Evolutionary conservation across 92 coral and sea anemone species (phyloP).

Genomic region (Meandrina meandrites): DNA sequence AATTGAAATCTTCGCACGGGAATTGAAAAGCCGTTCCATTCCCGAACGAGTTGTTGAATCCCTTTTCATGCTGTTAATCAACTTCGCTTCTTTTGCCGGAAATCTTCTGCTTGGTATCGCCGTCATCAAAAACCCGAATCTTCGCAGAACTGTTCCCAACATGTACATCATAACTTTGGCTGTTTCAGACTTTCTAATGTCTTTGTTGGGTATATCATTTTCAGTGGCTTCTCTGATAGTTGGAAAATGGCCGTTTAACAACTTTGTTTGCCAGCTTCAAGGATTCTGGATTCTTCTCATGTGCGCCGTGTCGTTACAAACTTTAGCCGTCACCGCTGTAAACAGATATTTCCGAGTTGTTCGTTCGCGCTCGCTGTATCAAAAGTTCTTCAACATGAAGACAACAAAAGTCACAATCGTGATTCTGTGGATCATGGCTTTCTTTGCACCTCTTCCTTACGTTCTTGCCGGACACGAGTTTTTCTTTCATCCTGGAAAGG

Average conservation of each 20-base stretch:
- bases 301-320: constrained; percentile 71
- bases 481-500: constrained; percentile 76
- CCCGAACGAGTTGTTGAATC: constrained; percentile 35
- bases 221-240: constrained; percentile 46
- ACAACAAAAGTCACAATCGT: constrained; percentile 60
- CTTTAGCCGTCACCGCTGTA: constrained; percentile 74
- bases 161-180: constrained; percentile 69
- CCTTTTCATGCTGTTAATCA: constrained; percentile 54
- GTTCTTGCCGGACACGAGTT: constrained; percentile 56
- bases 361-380: constrained; percentile 59
- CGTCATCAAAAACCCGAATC: constrained; percentile 58
- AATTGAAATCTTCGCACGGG: constrained; percentile 4
- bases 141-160: constrained; percentile 69
- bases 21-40: neutral
- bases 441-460: constrained; percentile 72
- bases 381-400: constrained; percentile 56
- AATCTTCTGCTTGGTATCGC: constrained; percentile 66
- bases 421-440: constrained; percentile 61
- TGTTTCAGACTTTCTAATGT: constrained; percentile 71
- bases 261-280: constrained; percentile 63
- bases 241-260: constrained; percentile 60
- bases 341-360: constrained; percentile 65
- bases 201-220: constrained; percentile 59
- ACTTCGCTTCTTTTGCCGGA: constrained; percentile 55
- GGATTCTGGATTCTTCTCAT: constrained; percentile 69